phyloP scores from a whole-genome alignment of 2,113 vertebrate genomes.

The Thryonomys swinderianus region DNA sequence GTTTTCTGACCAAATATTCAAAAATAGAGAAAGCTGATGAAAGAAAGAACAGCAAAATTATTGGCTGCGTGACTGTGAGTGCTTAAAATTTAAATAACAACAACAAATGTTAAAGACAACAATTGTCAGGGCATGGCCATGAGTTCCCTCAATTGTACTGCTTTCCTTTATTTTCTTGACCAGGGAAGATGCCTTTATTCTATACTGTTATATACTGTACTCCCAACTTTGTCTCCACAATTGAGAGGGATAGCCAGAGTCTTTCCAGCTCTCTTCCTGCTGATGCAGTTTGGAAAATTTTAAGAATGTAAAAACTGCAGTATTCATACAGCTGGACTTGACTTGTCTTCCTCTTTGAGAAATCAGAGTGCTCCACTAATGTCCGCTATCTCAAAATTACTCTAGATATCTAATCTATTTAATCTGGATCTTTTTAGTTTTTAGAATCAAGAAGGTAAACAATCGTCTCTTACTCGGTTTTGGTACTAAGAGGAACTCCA shows the following conservation, averaged over 20 bases:
- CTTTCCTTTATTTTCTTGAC: not conserved
- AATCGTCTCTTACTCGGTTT: not conserved
- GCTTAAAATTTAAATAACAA: not conserved
- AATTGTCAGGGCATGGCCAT: not conserved
- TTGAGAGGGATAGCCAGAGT: not conserved
- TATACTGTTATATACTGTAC: not conserved
- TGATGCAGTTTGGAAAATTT: not conserved
- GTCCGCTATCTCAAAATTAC: not conserved
- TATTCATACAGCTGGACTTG: not conserved
- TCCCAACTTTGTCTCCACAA: not conserved
- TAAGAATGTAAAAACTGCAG: not conserved
- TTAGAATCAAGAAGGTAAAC: not conserved
- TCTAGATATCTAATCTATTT: conserved; percentile 4
- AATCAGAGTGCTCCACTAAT: not conserved
- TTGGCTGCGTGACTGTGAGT: not conserved
- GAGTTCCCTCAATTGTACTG: not conserved
- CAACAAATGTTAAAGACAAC: not conserved
- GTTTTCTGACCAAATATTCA: not conserved
- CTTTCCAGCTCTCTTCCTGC: not conserved
- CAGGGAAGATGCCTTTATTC: not conserved
- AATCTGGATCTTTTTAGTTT: not conserved
- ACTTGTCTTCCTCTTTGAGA: not conserved
- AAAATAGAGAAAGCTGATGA: not conserved
- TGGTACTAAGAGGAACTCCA: not conserved
- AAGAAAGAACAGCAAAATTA: not conserved